Conservation (phyloP, 2,888 invertebrate species). For the Xestia xanthographa region DNA sequence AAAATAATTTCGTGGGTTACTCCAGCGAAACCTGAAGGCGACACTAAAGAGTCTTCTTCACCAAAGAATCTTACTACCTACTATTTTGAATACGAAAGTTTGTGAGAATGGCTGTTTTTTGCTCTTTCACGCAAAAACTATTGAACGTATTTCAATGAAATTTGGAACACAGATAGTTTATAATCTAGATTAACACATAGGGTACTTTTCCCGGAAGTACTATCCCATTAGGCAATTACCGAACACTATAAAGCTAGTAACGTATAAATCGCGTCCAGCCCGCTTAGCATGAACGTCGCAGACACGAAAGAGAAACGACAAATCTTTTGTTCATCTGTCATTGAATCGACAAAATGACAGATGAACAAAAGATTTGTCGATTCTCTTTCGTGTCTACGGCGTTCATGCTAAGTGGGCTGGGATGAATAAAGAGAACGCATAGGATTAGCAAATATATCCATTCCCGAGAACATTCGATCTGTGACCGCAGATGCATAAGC, state of each 20-base stretch:
- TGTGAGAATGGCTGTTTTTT: not conserved
- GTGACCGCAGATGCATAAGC: conserved; percentile 6
- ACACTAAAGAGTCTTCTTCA: too few species aligned
- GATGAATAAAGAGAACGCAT: not conserved
- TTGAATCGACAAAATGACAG: too few species aligned
- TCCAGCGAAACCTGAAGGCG: too few species aligned
- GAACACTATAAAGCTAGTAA: not conserved
- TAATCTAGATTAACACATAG: not conserved
- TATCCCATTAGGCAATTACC: not conserved
- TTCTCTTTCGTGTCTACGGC: too few species aligned
- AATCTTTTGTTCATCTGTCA: too few species aligned
- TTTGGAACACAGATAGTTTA: not conserved
- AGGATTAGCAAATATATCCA: not conserved
- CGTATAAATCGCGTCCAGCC: not conserved
- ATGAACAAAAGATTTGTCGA: too few species aligned
- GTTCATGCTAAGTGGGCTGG: too few species aligned
- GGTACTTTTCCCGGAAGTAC: not conserved
- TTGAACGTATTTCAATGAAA: not conserved
- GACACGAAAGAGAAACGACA: too few species aligned
- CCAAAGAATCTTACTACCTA: too few species aligned
- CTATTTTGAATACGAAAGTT: not conserved
- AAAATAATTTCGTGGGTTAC: too few species aligned
- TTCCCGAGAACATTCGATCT: not conserved
- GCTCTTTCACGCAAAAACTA: not conserved
- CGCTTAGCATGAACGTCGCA: too few species aligned